A percentile compares a stretch with the other conserved stretches of the same genome.
These are phyloP conservation scores for Petromus typicus DNA, from an alignment of 2,113 vertebrate genomes.

Conservation along the genomic window DNA sequence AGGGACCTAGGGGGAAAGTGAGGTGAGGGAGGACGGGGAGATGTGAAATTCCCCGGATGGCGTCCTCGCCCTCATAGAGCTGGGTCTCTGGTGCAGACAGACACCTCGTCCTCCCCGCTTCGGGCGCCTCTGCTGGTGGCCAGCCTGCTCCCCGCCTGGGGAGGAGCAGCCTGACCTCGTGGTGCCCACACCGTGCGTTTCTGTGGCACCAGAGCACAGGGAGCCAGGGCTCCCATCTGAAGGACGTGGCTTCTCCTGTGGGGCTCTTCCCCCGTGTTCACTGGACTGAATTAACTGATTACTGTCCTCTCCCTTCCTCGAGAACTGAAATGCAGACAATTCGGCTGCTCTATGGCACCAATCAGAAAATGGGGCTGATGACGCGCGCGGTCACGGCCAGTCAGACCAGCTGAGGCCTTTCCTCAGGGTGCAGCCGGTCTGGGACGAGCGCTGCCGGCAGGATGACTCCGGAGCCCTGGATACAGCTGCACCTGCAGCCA, in stretches of 20 bases:
- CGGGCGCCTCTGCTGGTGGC: background rate
- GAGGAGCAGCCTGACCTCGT: background rate
- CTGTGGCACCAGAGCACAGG: background rate
- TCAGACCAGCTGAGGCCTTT: background rate
- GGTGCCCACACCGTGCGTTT: background rate
- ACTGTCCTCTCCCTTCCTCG: background rate
- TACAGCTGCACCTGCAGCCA: background rate
- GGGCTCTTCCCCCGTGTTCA: background rate
- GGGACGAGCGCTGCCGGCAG: background rate
- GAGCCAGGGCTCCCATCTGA: background rate
- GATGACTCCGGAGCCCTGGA: rapidly evolving
- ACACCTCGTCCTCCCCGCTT: background rate
- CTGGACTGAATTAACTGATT: background rate
- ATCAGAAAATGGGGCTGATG: background rate
- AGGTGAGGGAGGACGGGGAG: background rate
- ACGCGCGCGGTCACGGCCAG: background rate
- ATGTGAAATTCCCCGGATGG: background rate
- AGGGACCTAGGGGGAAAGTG: no score
- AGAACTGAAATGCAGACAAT: background rate
- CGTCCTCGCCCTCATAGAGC: background rate
- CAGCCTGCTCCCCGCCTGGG: background rate
- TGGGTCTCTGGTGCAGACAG: no score
- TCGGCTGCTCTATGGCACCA: background rate
- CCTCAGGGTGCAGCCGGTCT: background rate
- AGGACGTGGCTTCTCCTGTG: background rate